Evolutionary conservation across 2,888 invertebrate species (phyloP).

Genomic region (Aphodius granarius): DNA sequence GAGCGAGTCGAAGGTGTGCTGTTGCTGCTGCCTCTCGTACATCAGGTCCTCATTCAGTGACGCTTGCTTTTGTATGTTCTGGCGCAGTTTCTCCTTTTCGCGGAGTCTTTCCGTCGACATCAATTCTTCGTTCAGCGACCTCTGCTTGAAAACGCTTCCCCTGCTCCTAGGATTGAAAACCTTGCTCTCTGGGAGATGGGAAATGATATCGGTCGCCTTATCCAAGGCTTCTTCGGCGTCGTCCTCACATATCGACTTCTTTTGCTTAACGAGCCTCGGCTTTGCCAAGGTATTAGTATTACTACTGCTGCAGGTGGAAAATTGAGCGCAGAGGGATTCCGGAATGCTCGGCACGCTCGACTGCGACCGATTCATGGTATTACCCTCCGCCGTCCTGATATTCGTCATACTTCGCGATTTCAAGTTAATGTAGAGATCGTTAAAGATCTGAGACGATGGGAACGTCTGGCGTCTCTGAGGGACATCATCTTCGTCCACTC

Average conservation of each 20-base stretch:
- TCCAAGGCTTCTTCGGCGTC: slow-evolving; percentile 66
- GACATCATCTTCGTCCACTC: slow-evolving; percentile 68
- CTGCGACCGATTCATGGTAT: slow-evolving; percentile 71
- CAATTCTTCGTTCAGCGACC: slow-evolving; percentile 85
- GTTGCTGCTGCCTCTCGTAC: slow-evolving; percentile 58
- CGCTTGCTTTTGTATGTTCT: slow-evolving; percentile 86
- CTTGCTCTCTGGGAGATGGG: slow-evolving; percentile 21
- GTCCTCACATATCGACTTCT: slow-evolving; percentile 80
- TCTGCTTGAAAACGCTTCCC: slow-evolving; percentile 75
- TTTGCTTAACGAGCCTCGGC: slow-evolving; percentile 83
- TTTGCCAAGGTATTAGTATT: slow-evolving; percentile 46
- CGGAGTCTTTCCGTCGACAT: slow-evolving; percentile 84
- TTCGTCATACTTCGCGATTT: slow-evolving; percentile 86
- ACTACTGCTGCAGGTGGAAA: slow-evolving; percentile 25
- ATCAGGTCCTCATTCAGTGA: slow-evolving; percentile 86
- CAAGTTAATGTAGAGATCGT: slow-evolving; percentile 57
- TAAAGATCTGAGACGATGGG: slow-evolving; percentile 52
- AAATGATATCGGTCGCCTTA: slow-evolving; percentile 63
- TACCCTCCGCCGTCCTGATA: slow-evolving; percentile 74
- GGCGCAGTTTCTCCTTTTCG: slow-evolving; percentile 80
- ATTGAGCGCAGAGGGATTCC: slow-evolving; percentile 30
- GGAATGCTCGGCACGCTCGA: slow-evolving; percentile 73
- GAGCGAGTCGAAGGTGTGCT: slow-evolving; percentile 67
- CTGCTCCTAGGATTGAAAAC: slow-evolving; percentile 40
- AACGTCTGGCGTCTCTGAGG: slow-evolving; percentile 59